Base-by-base conservation (phyloP, 2,888 invertebrate genomes). In the Orchesellides sinensis region DNA sequence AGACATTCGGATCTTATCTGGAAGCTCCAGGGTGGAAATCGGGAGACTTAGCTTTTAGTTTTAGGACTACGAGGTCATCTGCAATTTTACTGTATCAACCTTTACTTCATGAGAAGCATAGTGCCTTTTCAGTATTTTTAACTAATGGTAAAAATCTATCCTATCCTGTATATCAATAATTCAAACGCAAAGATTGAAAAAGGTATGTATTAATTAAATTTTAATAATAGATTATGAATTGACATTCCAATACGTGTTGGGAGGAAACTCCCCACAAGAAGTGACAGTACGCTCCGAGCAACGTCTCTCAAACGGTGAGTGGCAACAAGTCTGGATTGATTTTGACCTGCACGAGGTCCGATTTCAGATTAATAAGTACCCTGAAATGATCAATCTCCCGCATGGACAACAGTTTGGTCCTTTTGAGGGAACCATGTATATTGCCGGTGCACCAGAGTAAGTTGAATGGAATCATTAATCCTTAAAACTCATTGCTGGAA, bases 291-390 rank as follows among this genome's bases (percentile, higher is more conserved):
- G 94, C 89, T 96, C 96, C 2, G 93, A 94, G 86, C 92, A 95
- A 59, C 94, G 94, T 89, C 92, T 98, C 63, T 97, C 97, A 89
- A 95, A 95, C 68, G 98, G 97, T 0, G 96, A 97, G 90, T 98
- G 98, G 98, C 98, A 98, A 90, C 96, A 97, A 91, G 94, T 98
- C n/a, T 96, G 96, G 95, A 96, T 98, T 84, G 97, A 98, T 91
- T 96, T 97, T 90, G 97, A 97, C 91, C 94, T 95, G 89, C 96
- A 97, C 90, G 97, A 97, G 90, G 96, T 97, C 40, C 92, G 97
- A 85, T 96, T 97, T 89, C 96, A 96, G 94, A 94, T 97, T 86
- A 97, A 97, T 89, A 95, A 95, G 40, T 95, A 96, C 89, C 95
- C 94, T 89, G 94, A 95, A 91, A 96, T 96, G 95, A 93, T 96